These are phyloP conservation scores for Tribolium freemani DNA, from an alignment of 2,888 invertebrate species.

Conservation along the genomic window DNA sequence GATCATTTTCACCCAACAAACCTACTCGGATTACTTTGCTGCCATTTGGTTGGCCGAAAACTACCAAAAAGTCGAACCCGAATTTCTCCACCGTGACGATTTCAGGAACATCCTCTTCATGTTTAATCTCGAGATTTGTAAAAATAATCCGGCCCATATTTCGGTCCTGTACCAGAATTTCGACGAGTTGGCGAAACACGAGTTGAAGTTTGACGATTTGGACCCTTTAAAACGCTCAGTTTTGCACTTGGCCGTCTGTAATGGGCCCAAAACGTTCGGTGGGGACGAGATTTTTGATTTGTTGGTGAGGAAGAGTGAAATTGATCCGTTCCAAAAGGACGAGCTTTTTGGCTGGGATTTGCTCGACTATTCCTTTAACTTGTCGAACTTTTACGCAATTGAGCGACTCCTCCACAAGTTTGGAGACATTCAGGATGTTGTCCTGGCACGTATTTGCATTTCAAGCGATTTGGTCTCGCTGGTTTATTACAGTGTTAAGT, in stretches of 20 bases:
- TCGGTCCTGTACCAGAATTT: conserved; percentile 15
- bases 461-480: not conserved
- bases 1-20: conserved; percentile 11
- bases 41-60: conserved; percentile 20
- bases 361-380: conserved; percentile 6
- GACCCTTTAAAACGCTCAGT: conserved; percentile 1
- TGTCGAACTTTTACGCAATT: conserved; percentile 9
- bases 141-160: conserved; percentile 20
- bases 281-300: conserved; percentile 1
- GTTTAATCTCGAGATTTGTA: conserved; percentile 23
- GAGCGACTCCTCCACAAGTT: not conserved
- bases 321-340: conserved; percentile 7
- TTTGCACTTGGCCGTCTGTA: conserved; percentile 10
- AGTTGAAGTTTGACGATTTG: not conserved
- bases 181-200: not conserved
- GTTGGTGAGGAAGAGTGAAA: not conserved
- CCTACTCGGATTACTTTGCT: conserved; percentile 21
- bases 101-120: conserved; percentile 14
- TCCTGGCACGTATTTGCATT: too few species aligned
- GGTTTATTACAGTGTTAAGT: conserved; percentile 2
- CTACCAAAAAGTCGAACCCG: not conserved
- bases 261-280: not conserved
- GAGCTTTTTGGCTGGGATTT: conserved; percentile 3
- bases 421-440: not conserved
- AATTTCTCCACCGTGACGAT: not conserved